Base-by-base conservation (phyloP, 2,888 invertebrate species). In the Chymomyza caudatula region DNA sequence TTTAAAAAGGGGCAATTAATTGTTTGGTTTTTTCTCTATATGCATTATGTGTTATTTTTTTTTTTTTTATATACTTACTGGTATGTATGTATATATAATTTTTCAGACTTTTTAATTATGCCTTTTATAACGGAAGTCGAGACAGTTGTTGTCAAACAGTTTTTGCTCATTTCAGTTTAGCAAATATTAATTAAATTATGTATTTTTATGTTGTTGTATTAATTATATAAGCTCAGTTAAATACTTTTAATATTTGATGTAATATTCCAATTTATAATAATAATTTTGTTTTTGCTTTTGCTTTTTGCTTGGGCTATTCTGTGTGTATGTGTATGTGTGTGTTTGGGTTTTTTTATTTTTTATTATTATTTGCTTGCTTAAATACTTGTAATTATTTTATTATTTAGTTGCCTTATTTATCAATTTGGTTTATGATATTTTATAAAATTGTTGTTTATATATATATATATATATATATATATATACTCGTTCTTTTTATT, bases 191-290 rank as follows among this genome's bases (percentile, higher is more conserved):
- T 37, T 44, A 20, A 44, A 37, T 43, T 44, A 23, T 43, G 23
- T 60, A 44, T 62, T 20, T 63, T 56, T 57, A 53, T 53, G 56
- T 62, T 67, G 53, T 67, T 37, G 55, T 67, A 42, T 56, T 71
- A 74, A 76, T 73, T 74, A 74, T 78, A 81, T 74, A 87, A 87
- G 81, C 86, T 86, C 82, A 73, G 87, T 85, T 83, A 71, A 78
- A 81, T 83, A 78, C 73, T 73, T 76, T 76, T 47, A 76, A 85
- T 85, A 72, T 70, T 73, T 74, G 47, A 69, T 71, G 69, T 67
- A 67, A 71, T 73, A 65, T 75, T 68, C 60, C 59, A 79, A 75
- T 76, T 70, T 73, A 73, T 42, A 71, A 66, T 79, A 72, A 67
- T 74, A 68, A 23, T 72, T 81, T 67, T 67, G 72, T 54, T 25